Evolutionary conservation across 2,797 vertebrate genomes (phyloP).

Genomic region (Epinephelus awoara): DNA sequence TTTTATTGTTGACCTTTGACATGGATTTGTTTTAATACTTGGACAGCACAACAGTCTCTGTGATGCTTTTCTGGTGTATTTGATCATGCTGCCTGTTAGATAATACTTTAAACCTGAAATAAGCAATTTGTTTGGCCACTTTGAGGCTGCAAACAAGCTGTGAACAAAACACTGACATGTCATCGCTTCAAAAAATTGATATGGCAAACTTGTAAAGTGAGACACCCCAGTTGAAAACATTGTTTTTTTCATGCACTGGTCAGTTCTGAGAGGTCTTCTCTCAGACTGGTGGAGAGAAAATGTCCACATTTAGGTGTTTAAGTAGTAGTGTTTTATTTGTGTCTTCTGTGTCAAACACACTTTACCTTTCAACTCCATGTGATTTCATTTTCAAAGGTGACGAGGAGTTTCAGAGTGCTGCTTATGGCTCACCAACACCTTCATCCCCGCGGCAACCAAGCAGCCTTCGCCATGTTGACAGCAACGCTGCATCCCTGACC

Average conservation of each 20-base stretch:
- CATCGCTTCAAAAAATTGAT: not conserved
- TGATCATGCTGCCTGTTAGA: not conserved
- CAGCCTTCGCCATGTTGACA: conserved; percentile 80
- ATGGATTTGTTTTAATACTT: conserved; percentile 1
- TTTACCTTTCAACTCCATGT: not conserved
- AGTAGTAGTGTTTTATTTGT: no score
- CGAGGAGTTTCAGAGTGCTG: conserved; percentile 82
- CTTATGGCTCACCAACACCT: conserved; percentile 74
- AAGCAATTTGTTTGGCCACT: not conserved
- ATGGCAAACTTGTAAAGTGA: no score
- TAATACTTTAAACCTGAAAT: not conserved
- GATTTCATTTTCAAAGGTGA: conserved; percentile 67
- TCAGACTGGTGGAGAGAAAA: no score
- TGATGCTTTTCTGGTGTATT: not conserved
- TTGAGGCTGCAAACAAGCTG: not conserved
- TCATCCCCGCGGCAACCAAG: conserved; percentile 72
- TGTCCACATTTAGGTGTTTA: no score
- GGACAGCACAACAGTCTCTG: not conserved
- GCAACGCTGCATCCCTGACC: conserved; percentile 66
- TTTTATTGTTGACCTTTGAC: conserved; percentile 1
- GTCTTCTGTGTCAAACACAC: no score
- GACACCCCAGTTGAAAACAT: no score
- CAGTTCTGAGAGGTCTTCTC: no score
- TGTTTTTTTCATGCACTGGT: no score
- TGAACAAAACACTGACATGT: not conserved